Percentiles rank a stretch among this genome's conserved stretches.
These are phyloP conservation scores for Vimba vimba DNA, from an alignment of 2,113 vertebrate species.

Conservation along the genomic window DNA sequence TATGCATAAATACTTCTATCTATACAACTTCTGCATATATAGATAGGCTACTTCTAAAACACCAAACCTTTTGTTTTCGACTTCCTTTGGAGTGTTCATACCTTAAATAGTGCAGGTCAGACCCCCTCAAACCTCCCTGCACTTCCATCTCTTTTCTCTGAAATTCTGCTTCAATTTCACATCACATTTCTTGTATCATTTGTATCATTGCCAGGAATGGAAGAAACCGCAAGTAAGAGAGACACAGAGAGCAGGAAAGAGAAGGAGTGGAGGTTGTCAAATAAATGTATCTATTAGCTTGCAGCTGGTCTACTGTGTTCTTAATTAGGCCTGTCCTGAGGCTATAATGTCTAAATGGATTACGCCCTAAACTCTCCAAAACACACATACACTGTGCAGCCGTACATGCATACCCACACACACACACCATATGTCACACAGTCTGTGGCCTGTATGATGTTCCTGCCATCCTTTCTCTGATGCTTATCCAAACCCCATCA, in stretches of 20 bases:
- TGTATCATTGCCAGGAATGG: not conserved
- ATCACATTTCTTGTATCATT: not conserved
- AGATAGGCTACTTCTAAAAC: not conserved
- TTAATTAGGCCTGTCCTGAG: conserved; percentile 41
- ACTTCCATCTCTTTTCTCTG: not conserved
- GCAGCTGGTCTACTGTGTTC: conserved; percentile 44
- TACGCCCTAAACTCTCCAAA: conserved; percentile 30
- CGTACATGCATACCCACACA: not conserved
- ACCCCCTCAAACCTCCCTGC: not conserved
- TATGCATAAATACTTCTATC: not conserved
- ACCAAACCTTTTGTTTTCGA: not conserved
- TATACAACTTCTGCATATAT: not conserved
- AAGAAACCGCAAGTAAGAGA: not conserved
- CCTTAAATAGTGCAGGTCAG: not conserved
- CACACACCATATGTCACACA: conserved; percentile 8
- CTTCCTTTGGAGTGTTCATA: not conserved
- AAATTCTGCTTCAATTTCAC: conserved; percentile 1
- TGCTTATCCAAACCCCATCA: conserved; percentile 22
- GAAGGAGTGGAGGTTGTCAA: not conserved
- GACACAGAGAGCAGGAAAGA: conserved; percentile 1
- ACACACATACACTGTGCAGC: not conserved
- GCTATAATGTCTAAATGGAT: conserved; percentile 35
- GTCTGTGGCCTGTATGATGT: conserved; percentile 22
- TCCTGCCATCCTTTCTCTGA: conserved; percentile 3
- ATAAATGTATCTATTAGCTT: conserved; percentile 14